phyloP scores from a whole-genome alignment of 2,888 invertebrate species.

The Agrochola lota region DNA sequence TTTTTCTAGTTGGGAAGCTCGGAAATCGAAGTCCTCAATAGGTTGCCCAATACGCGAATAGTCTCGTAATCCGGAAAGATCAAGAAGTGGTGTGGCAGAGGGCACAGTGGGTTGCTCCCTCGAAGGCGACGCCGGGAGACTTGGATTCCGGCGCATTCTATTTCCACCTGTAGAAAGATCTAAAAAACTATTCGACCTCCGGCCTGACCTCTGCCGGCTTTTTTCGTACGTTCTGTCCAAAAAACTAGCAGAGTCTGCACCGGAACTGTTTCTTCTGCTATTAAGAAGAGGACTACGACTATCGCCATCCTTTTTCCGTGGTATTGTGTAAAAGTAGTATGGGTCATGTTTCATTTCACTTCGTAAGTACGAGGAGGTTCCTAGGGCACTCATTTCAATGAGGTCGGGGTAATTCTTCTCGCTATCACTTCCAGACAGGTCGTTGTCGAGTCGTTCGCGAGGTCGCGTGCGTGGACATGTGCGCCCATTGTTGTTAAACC shows the following conservation, averaged over 20 bases:
- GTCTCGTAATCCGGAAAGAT: conserved; percentile 90
- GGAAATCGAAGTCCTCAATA: conserved; percentile 93
- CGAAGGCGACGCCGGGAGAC: conserved; percentile 92
- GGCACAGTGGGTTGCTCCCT: conserved; percentile 85
- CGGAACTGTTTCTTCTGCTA: conserved; percentile 93
- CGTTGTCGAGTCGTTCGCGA: conserved; percentile 86
- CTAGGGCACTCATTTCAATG: conserved; percentile 88
- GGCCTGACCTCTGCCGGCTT: conserved; percentile 81
- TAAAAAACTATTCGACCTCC: conserved; percentile 93
- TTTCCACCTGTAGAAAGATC: conserved; percentile 91
- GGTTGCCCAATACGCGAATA: conserved; percentile 86
- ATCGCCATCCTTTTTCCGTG: conserved; percentile 91
- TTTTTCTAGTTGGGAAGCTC: conserved; percentile 94
- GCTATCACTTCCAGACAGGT: conserved; percentile 88
- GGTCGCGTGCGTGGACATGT: conserved; percentile 82
- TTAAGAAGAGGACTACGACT: conserved; percentile 94
- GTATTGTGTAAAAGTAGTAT: conserved; percentile 92
- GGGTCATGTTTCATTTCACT: conserved; percentile 85
- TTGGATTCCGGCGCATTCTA: conserved; percentile 88
- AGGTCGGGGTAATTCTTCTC: conserved; percentile 91
- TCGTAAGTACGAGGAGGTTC: conserved; percentile 83
- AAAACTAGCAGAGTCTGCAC: conserved; percentile 91
- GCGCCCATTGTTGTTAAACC: conserved; percentile 85
- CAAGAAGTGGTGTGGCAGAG: conserved; percentile 91
- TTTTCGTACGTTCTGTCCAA: conserved; percentile 83